Conservation (phyloP, 1,140 invertebrate genomes). For the Achatina immaculata region DNA sequence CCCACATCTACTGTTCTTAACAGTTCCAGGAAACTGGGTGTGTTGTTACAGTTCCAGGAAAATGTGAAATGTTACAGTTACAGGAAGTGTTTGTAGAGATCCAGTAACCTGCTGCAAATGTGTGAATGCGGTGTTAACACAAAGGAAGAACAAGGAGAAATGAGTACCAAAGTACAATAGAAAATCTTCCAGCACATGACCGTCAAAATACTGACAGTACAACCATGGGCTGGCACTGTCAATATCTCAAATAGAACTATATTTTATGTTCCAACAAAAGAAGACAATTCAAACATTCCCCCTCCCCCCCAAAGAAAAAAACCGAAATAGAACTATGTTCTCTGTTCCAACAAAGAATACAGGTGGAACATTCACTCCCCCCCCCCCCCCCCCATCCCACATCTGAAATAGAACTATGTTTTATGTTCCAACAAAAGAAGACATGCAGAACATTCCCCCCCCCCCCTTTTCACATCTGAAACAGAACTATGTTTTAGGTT, state of each 20-base stretch:
- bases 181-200: too few relatives aligned
- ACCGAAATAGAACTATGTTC: not conserved
- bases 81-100: too few relatives aligned
- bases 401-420: not conserved
- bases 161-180: too few relatives aligned
- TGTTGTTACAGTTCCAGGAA: too few relatives aligned
- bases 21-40: too few relatives aligned
- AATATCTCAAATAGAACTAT: not conserved
- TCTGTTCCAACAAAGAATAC: not conserved
- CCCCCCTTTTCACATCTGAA: not conserved
- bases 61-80: too few relatives aligned
- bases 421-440: not conserved
- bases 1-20: too few relatives aligned
- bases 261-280: not conserved
- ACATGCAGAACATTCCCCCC: not conserved
- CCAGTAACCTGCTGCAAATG: too few relatives aligned
- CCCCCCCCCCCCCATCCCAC: not conserved
- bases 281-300: not conserved
- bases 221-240: not conserved
- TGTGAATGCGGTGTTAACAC: too few relatives aligned
- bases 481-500: not conserved
- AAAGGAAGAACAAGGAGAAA: too few relatives aligned
- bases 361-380: not conserved
- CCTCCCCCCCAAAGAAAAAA: too few relatives aligned
- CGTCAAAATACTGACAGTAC: not conserved